These are phyloP conservation scores for Cladorhizidae sp. DNA, from an alignment of 37 sponge, comb jelly and placozoan species.

Conservation along the genomic window DNA sequence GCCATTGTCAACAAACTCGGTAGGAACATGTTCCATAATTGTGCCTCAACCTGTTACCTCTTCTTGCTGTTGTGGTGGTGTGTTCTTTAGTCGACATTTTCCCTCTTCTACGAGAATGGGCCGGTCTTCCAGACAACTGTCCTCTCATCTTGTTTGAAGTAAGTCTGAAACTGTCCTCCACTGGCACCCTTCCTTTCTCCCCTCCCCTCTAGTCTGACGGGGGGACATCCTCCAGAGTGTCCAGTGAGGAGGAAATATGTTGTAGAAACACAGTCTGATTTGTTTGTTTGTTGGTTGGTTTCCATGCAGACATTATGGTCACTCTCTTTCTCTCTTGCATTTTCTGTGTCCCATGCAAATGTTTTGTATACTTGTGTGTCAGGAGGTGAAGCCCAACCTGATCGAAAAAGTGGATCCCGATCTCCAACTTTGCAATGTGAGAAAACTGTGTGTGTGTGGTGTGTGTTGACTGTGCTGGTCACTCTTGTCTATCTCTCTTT, in stretches of 20 bases:
- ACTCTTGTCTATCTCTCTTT: too few species aligned
- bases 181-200: not conserved
- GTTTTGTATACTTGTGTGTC: too few species aligned
- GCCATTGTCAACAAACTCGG: slow-evolving; percentile 54
- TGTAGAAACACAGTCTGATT: too few species aligned
- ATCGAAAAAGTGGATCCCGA: slow-evolving; percentile 63
- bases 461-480: too few species aligned
- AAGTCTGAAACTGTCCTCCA: not conserved
- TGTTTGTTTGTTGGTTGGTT: too few species aligned
- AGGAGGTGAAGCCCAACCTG: slow-evolving; percentile 85
- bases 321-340: not conserved
- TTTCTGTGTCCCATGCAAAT: too few species aligned
- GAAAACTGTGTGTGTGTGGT: slow-evolving; percentile 1
- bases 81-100: slow-evolving; percentile 61
- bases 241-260: not conserved
- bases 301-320: too few species aligned
- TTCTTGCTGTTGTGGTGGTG: not conserved
- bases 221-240: too few species aligned
- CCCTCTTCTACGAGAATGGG: slow-evolving; percentile 54
- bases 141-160: slow-evolving; percentile 82
- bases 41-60: not conserved
- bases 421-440: slow-evolving; percentile 39
- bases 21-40: slow-evolving; percentile 19
- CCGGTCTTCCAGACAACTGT: slow-evolving; percentile 50
- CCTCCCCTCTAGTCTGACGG: too few species aligned